phyloP scores from a whole-genome alignment of 1,140 invertebrate genomes.

The Cydia splendana region DNA sequence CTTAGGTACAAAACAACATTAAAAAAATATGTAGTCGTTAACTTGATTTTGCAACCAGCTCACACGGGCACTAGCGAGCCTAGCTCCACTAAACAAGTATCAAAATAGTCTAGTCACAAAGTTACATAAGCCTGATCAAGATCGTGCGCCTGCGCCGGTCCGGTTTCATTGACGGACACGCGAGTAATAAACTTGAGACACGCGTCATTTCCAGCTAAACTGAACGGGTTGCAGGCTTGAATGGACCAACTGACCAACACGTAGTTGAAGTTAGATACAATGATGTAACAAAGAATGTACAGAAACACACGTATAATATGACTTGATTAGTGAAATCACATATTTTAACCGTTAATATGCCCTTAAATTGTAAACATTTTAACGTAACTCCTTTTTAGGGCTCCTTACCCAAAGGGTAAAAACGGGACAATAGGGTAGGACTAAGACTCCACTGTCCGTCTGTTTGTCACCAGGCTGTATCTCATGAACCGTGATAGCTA shows the following conservation, averaged over 20 bases:
- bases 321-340: not conserved
- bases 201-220: slow-evolving; percentile 23
- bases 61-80: not conserved
- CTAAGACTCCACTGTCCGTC: too few relatives aligned
- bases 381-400: too few relatives aligned
- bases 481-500: too few relatives aligned
- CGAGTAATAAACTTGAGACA: slow-evolving; percentile 41
- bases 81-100: not conserved
- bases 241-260: slow-evolving; percentile 26
- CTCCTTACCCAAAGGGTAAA: too few relatives aligned
- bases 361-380: too few relatives aligned
- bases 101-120: slow-evolving; percentile 3
- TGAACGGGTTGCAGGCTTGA: slow-evolving; percentile 35
- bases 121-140: slow-evolving; percentile 15
- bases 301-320: slow-evolving; percentile 24
- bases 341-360: not conserved
- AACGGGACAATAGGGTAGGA: too few relatives aligned
- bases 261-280: slow-evolving; percentile 6
- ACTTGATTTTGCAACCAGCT: not conserved
- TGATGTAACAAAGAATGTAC: not conserved
- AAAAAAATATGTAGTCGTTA: not conserved
- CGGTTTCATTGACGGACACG: slow-evolving; percentile 40
- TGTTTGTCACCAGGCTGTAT: too few relatives aligned
- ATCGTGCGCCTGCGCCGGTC: slow-evolving; percentile 26
- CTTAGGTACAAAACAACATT: too few relatives aligned